These are phyloP conservation scores for Sarotherodon lohbergeri DNA, from an alignment of 2,113 vertebrate genomes.

Conservation along the genomic window DNA sequence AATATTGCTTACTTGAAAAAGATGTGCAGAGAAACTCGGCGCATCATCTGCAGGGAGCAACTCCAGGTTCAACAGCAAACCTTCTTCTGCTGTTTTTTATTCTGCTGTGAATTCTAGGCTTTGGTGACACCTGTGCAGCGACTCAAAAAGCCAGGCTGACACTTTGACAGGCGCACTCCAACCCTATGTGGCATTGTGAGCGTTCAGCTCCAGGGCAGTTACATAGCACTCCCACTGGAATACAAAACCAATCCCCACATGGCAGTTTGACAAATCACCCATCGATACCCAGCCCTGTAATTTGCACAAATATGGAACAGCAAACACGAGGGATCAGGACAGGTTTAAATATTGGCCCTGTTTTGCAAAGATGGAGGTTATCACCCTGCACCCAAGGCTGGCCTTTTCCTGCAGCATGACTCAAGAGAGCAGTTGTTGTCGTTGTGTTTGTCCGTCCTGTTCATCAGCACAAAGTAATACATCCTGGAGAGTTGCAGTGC, in stretches of 20 bases:
- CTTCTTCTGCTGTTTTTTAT: background rate
- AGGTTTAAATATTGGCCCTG: conserved; percentile 12
- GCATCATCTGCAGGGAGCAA: background rate
- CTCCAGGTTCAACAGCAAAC: background rate
- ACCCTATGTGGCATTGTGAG: conserved; percentile 18
- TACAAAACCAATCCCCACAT: conserved; percentile 39
- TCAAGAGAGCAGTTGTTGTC: conserved; percentile 5
- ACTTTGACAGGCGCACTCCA: conserved; percentile 34
- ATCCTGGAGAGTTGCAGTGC: conserved; percentile 1
- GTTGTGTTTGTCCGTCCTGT: background rate
- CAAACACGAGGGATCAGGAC: conserved; percentile 7
- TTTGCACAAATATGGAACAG: conserved; percentile 24
- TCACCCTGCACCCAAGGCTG: background rate
- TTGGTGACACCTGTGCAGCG: background rate
- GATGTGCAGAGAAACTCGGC: background rate
- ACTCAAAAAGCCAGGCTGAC: conserved; percentile 20
- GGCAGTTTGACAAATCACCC: conserved; percentile 54
- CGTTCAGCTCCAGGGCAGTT: conserved; percentile 7
- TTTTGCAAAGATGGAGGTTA: background rate
- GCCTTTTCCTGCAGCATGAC: background rate
- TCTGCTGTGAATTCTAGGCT: background rate
- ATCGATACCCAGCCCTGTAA: conserved; percentile 39
- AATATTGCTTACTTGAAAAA: background rate
- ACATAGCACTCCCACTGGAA: conserved; percentile 19
- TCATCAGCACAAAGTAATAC: conserved; percentile 42